Evolutionary conservation across 2,797 vertebrate species (phyloP), one percentile per base, ranked within the genome.

Genomic region (Hydrolagus colliei): DNA sequence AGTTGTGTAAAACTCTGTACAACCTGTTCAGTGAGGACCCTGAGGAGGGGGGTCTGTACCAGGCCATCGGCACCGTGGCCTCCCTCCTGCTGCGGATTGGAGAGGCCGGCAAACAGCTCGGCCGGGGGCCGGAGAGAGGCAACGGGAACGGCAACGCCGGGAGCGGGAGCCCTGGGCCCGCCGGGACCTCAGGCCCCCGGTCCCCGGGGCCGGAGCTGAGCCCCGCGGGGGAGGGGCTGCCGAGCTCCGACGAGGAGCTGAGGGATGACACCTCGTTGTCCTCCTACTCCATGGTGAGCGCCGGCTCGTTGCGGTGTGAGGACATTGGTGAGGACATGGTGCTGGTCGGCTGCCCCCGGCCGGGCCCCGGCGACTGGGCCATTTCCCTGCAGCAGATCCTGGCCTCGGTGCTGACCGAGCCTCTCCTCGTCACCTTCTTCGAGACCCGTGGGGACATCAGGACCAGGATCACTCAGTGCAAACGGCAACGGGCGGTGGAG

Each of bases 21-120:
- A 98, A 97, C 91, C 97, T 99, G 97, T 99, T 99, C 91, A 97
- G 96, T 0, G 97, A 98, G 89, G 97, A 98, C 87, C 90, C 94
- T 0, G 89, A 89, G 82, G 97, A 99, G 89, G 97, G 99, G 91
- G 94, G 96, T 89, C 91, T 99, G 63, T 99, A 99, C 88, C 98
- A 99, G 8, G 94, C 97, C 86, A 98, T 99, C 0, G 98, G 98
- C 89, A 98, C 98, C 0, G 98, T 99, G 41, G 98, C 98, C 87
- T 98, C 97, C 87, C 94, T 99, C 74, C 95, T 99, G 0, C 92
- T 99, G 62, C 92, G 95, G 16, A 98, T 99, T 0, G 98, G 97
- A 0, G 98, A 99, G 87, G 97, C 98, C 0, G 98, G 97, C 2
- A 99, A 98, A 90, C 96, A 93, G 88, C 98, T 99, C 87, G 95